phyloP scores from a whole-genome alignment of 2,113 vertebrate genomes.

The Oxyruncus cristatus region DNA sequence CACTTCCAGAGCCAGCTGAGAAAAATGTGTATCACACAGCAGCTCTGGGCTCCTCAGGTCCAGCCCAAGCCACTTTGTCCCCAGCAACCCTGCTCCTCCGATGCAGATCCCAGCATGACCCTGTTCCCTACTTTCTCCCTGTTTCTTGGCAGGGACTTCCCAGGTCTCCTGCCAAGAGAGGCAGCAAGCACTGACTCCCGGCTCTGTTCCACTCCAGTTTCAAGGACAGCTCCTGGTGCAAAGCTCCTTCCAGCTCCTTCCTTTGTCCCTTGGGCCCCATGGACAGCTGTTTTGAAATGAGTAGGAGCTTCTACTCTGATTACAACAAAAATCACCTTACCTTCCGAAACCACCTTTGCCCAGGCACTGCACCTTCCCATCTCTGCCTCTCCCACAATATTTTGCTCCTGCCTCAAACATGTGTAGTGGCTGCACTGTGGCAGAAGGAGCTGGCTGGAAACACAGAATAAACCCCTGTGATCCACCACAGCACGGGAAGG shows the following conservation, averaged over 20 bases:
- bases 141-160: not conserved
- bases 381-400: not conserved
- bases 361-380: not conserved
- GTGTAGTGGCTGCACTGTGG: fast-evolving
- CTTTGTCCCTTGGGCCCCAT: not conserved
- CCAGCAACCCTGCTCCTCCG: not conserved
- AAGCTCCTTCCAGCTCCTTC: not conserved
- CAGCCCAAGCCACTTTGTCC: fast-evolving
- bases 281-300: fast-evolving
- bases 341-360: not conserved
- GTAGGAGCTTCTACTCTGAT: not conserved
- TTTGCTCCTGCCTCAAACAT: not conserved
- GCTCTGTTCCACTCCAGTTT: not conserved
- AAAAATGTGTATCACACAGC: not conserved
- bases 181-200: not conserved
- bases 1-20: fast-evolving
- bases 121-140: not conserved
- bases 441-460: not conserved
- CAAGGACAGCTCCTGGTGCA: not conserved
- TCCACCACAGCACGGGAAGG: fast-evolving
- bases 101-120: not conserved
- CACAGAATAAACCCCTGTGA: not conserved
- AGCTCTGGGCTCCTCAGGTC: not conserved
- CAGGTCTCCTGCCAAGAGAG: not conserved
- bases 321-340: fast-evolving